phyloP scores from a whole-genome alignment of 2,113 vertebrate species.

The Hippolais icterina region DNA sequence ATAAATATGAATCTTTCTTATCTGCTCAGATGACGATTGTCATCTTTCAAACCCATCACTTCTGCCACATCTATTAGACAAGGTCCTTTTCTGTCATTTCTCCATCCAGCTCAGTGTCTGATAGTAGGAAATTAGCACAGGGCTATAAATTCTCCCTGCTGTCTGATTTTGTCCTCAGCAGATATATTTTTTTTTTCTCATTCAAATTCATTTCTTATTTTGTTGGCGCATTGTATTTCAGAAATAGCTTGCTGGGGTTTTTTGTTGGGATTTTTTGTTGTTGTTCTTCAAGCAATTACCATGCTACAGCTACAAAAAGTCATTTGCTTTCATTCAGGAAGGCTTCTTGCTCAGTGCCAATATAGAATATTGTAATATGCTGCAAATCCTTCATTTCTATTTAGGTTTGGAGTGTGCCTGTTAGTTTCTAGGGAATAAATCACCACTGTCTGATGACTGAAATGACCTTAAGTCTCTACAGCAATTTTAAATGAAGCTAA shows the following conservation, averaged over 20 bases:
- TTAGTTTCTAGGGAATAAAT: conserved; percentile 31
- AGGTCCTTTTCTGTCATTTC: neutral
- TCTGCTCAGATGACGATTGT: neutral
- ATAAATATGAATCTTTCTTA: neutral
- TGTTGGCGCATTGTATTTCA: neutral
- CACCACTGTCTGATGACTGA: neutral
- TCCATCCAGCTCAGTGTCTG: neutral
- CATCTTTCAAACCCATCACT: neutral
- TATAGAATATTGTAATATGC: neutral
- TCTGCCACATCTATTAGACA: neutral
- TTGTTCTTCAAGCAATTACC: neutral
- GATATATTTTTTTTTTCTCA: neutral
- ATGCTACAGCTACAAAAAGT: neutral
- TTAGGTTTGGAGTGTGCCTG: neutral
- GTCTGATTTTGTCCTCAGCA: neutral
- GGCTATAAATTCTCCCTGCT: conserved; percentile 20
- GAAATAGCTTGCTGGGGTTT: neutral
- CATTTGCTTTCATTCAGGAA: neutral
- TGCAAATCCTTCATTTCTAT: conserved; percentile 29
- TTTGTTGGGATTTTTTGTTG: neutral
- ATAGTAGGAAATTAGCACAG: neutral
- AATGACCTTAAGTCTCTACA: neutral
- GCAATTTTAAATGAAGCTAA: neutral
- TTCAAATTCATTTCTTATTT: neutral
- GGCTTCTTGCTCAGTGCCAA: neutral